Evolutionary conservation across 2,797 vertebrate genomes (phyloP), one percentile per base, ranked within the genome.

Genomic region (Falco peregrinus): DNA sequence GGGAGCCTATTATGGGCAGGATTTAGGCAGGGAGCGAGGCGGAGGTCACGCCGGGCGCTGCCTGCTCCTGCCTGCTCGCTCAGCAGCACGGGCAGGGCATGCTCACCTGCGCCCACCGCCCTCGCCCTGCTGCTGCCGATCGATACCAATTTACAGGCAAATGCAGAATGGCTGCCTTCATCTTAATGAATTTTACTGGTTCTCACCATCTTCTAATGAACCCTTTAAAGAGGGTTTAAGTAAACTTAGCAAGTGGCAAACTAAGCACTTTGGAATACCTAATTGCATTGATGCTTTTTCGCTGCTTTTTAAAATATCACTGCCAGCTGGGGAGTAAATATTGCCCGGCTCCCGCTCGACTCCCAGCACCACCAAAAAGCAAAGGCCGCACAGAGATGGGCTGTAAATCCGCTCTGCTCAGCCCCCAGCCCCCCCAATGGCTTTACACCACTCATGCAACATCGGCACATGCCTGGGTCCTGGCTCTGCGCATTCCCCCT

Each of bases 121-220:
- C 93, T 75, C 79, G 47, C 39, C 92, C 90, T 33, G 92, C 91
- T 93, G 92, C 93, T 69, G 95, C 96, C 82, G 97, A 98, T 99
- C 98, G 98, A 99, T 99, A 98, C 97, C 98, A 97, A 98, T 99
- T 98, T 98, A 98, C 98, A 98, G 98, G 98, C 98, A 98, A 98
- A 98, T 94, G 97, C 97, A 90, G 97, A 98, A 98, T 97, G 98
- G 98, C 98, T 96, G 97, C 97, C 98, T 95, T 76, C 93, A 96
- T 97, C 96, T 97, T 98, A 98, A 99, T 98, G 98, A 99, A 98
- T 98, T 98, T 98, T 98, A 95, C 98, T 95, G 53, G 98, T 97
- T 97, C 97, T 98, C 98, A 93, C 98, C 92, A 96, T 85, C 96
- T 95, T 94, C 98, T 98, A 98, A 99, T 98, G 97, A 99, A 98